Evolutionary conservation across 2,888 invertebrate genomes (phyloP).

Genomic region (Thereva nobilitata): DNA sequence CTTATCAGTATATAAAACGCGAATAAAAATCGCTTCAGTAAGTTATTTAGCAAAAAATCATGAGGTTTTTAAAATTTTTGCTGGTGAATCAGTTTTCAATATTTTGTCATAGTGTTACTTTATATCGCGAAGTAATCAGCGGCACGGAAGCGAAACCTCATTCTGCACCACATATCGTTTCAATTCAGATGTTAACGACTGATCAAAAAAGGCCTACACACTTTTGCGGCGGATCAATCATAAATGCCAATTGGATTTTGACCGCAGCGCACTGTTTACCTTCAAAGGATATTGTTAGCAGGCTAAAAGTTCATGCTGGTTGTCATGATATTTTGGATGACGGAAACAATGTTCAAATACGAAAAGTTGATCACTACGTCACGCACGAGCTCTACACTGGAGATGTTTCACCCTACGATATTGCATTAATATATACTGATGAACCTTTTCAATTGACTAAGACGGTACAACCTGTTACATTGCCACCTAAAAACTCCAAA

Average conservation of each 20-base stretch:
- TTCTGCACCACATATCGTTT: too few species aligned
- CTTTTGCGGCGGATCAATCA: constrained; percentile 53
- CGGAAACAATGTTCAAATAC: constrained; percentile 48
- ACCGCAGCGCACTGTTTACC: constrained; percentile 55
- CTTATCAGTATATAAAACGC: too few species aligned
- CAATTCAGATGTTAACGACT: too few species aligned
- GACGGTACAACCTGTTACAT: constrained; percentile 50
- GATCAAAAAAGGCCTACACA: too few species aligned
- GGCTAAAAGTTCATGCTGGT: constrained; percentile 53
- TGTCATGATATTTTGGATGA: constrained; percentile 51
- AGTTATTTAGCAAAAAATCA: too few species aligned
- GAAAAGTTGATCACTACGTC: constrained; percentile 52
- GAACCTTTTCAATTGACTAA: constrained; percentile 50
- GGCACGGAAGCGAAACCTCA: too few species aligned
- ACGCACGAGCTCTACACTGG: constrained; percentile 53
- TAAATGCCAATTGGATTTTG: constrained; percentile 55
- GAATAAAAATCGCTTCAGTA: too few species aligned
- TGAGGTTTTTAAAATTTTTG: too few species aligned
- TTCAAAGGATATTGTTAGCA: constrained; percentile 48
- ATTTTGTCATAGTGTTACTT: too few species aligned
- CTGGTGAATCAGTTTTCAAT: too few species aligned
- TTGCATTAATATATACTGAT: constrained; percentile 54
- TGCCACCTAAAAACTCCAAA: constrained; percentile 50
- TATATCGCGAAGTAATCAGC: too few species aligned
- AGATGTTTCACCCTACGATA: constrained; percentile 55